A percentile compares a stretch with the other conserved stretches of the same genome.
Evolutionary conservation across 2,113 vertebrate species (phyloP).

Genomic region (Forbesichthys papilliferus): DNA sequence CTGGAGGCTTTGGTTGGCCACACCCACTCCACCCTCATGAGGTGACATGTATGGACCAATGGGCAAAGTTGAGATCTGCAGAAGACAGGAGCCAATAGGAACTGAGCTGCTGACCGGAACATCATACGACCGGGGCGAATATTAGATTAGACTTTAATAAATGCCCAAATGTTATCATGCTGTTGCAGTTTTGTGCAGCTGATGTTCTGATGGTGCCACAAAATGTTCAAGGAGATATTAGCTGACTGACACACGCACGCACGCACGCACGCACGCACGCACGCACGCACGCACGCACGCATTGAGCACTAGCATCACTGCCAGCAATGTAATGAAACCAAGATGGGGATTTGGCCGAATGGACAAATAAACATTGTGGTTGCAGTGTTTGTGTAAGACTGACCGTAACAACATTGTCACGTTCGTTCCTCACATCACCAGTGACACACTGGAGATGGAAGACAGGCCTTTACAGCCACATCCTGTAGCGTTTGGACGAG

Average conservation of each 20-base stretch:
- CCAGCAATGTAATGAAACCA: constrained; percentile 35
- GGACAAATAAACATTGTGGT: constrained; percentile 20
- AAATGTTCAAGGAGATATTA: no score
- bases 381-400: constrained; percentile 3
- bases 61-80: constrained; percentile 32
- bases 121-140: neutral
- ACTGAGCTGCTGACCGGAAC: neutral
- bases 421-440: no score
- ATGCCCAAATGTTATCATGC: no score
- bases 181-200: no score
- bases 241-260: neutral
- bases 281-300: constrained; percentile 5
- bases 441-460: no score
- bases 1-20: constrained; percentile 9
- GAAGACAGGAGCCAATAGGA: constrained; percentile 16
- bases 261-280: constrained; percentile 4
- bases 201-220: no score
- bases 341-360: constrained; percentile 26
- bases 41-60: constrained; percentile 16
- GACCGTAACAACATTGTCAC: neutral
- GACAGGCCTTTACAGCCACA: no score
- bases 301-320: neutral
- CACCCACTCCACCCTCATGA: neutral
- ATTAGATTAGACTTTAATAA: no score
- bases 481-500: no score